phyloP scores from a whole-genome alignment of 2,888 invertebrate species.

The Harpagoxenus sublaevis region DNA sequence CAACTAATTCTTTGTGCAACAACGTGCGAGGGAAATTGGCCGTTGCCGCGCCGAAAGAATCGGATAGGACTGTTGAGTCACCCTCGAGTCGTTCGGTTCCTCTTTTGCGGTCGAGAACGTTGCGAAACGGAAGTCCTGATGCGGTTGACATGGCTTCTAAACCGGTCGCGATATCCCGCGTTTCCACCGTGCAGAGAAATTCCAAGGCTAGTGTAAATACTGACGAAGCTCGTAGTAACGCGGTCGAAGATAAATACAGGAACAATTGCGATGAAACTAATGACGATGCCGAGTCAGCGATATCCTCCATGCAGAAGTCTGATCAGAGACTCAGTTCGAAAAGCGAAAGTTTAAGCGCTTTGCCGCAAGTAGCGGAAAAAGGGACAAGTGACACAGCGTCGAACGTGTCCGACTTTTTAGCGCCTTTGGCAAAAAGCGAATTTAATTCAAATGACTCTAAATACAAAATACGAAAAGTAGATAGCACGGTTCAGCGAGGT shows the following conservation, averaged over 20 bases:
- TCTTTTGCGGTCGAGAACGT: constrained; percentile 8
- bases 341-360: neutral
- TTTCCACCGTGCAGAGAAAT: constrained; percentile 1
- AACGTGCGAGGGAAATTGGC: constrained; percentile 11
- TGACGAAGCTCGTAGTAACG: neutral
- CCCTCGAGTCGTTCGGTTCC: constrained; percentile 35
- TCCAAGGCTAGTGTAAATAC: constrained; percentile 25
- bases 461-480: constrained; percentile 23
- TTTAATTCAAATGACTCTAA: neutral
- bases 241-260: neutral
- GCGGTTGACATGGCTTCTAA: neutral
- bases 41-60: neutral
- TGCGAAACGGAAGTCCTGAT: constrained; percentile 16
- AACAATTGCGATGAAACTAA: neutral
- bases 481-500: neutral
- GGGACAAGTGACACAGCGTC: neutral
- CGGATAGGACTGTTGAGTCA: constrained; percentile 18
- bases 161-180: neutral
- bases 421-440: neutral
- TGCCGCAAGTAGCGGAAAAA: neutral
- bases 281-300: neutral
- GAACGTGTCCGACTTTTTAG: neutral
- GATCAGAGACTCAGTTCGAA: constrained; percentile 23
- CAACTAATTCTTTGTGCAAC: constrained; percentile 49
- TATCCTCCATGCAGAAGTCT: neutral